Conservation (phyloP, 2,888 invertebrate genomes). For the Microctonus hyperodae region DNA sequence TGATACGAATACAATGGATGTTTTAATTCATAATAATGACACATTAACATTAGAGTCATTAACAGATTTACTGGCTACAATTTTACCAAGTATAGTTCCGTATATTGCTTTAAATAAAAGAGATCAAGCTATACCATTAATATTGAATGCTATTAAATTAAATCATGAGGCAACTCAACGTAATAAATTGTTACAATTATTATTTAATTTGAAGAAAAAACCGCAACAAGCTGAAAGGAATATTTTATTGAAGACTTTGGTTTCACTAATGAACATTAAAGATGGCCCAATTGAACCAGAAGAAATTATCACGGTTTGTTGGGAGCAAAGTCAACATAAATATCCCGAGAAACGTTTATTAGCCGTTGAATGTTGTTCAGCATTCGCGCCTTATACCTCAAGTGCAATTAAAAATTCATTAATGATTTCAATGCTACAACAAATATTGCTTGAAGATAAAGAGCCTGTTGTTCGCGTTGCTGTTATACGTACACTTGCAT, state of each 20-base stretch:
- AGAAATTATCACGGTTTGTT: constrained; percentile 75
- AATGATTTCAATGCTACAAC: constrained; percentile 75
- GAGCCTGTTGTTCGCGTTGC: constrained; percentile 70
- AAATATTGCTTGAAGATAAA: constrained; percentile 74
- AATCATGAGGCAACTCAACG: constrained; percentile 68
- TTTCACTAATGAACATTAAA: constrained; percentile 63
- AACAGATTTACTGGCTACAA: constrained; percentile 66
- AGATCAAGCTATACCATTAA: constrained; percentile 73
- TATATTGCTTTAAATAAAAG: constrained; percentile 74
- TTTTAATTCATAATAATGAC: constrained; percentile 58
- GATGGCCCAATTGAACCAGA: constrained; percentile 68
- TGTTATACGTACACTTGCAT: constrained; percentile 70
- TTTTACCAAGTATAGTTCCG: constrained; percentile 71
- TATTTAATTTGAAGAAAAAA: constrained; percentile 76
- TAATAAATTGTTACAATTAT: constrained; percentile 71
- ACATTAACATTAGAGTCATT: constrained; percentile 57
- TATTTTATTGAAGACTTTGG: constrained; percentile 66
- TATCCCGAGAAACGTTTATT: constrained; percentile 72
- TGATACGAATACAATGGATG: constrained; percentile 57
- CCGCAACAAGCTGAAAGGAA: constrained; percentile 73
- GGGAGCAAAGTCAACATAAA: constrained; percentile 76
- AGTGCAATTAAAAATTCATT: constrained; percentile 72
- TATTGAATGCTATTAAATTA: constrained; percentile 69
- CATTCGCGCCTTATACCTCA: constrained; percentile 72
- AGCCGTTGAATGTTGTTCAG: constrained; percentile 74